phyloP scores from a whole-genome alignment of 2,113 vertebrate species.

The Amblyornis subalaris region DNA sequence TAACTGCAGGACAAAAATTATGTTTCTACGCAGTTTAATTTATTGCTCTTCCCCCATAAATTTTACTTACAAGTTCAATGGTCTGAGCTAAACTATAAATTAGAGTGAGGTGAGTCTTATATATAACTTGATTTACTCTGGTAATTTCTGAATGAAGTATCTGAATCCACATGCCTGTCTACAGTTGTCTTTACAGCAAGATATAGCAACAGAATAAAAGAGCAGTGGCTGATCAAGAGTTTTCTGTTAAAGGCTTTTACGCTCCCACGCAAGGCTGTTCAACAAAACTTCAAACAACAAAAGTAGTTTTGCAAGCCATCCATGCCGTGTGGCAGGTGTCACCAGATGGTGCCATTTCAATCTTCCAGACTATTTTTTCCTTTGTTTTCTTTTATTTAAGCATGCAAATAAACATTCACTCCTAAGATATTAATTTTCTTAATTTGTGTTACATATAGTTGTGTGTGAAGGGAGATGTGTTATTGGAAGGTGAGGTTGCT shows the following conservation, averaged over 20 bases:
- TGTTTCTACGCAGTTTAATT: constrained; percentile 73
- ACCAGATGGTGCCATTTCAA: constrained; percentile 21
- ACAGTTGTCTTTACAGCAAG: constrained; percentile 8
- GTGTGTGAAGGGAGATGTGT: neutral
- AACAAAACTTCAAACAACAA: neutral
- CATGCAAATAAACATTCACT: neutral
- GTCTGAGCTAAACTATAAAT: constrained; percentile 70
- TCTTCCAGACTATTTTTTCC: neutral
- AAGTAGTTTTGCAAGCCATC: neutral
- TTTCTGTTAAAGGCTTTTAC: neutral
- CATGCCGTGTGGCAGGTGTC: neutral
- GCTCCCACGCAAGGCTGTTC: neutral
- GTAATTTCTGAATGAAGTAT: constrained; percentile 58
- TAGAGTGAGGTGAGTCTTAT: constrained; percentile 60
- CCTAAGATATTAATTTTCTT: fast-evolving
- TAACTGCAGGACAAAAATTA: constrained; percentile 63
- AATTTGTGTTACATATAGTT: neutral
- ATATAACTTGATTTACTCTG: constrained; percentile 51
- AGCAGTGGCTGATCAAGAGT: neutral
- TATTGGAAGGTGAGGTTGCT: neutral
- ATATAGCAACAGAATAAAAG: neutral
- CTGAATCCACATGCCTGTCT: neutral
- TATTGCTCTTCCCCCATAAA: constrained; percentile 75
- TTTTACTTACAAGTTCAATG: constrained; percentile 73
- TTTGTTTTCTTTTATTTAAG: neutral